Base-by-base conservation (phyloP, 2,113 vertebrate genomes). In the Coturnix japonica region DNA sequence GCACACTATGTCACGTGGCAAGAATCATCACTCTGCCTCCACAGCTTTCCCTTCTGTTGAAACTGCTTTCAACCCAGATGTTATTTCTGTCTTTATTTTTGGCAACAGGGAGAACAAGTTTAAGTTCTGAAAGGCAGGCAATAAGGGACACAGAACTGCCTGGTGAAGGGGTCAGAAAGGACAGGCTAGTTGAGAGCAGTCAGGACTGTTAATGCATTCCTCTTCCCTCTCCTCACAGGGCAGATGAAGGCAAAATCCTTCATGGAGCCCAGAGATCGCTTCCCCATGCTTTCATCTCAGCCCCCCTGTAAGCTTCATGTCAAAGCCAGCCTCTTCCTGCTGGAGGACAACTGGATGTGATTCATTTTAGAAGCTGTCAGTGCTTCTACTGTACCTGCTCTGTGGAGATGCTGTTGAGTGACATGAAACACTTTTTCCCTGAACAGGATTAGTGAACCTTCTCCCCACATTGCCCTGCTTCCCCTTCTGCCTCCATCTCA, bases 391-490 rank as follows among this genome's bases (percentile, higher is more conserved):
- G 7, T 61, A 53, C 13, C 88, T 91, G 88, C 91, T 67, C 89
- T 13, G 59, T 51, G 81, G 90, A 95, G 94, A 95, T 96, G 94
- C 92, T 90, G 95, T 63, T 96, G 96, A 96, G 89, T 95, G 96
- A 96, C 49, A 65, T 0, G 43, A 95, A 96, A 92, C 87, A 88
- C 95, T 96, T 95, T 88, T 94, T 81, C 91, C 72, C 79, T 91
- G 67, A 53, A 73, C 77, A 66, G 88, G 75, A 92, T 95, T 89
- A 95, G 86, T 0, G 2, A 91, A 51, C 46, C 64, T 41, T 86
- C 92, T 92, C 81, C 85, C 83, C 75, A 54, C 75, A 43, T 89
- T 56, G 73, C 79, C 66, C 35, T 37, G 59, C 77, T 76, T 81
- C 84, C 85, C 60, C 54, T n/a, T 69, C 46, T 3, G 46, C 63